Base-by-base conservation (phyloP, 2,113 vertebrate species). In the Colius striatus region DNA sequence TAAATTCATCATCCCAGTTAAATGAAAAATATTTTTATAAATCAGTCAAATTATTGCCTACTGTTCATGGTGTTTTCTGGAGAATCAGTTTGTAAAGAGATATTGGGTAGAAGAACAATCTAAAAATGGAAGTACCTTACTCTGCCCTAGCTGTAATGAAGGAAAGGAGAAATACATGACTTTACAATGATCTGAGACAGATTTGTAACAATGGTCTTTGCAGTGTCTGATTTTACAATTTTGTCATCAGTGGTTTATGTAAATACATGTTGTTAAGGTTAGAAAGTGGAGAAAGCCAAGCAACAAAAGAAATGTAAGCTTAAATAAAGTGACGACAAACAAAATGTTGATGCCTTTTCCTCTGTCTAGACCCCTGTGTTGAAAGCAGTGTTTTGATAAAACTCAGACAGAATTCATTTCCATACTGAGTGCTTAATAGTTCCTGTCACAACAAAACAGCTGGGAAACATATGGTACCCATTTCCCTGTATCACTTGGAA, bases 401-500 rank as follows among this genome's bases (percentile, higher is more conserved):
- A 96, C 96, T 96, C 96, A 98, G 97, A 98, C 97, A 98, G 97
- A 98, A 98, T 98, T 98, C 85, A 97, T 98, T 98, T 98, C 96
- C 97, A 98, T 97, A 96, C 95, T 96, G 96, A 77, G 45, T 90
- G 96, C 98, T 98, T 98, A 98, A 98, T 97, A 97, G 97, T 97
- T 97, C 96, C 97, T 98, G 98, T 98, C 97, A 98, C 97, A 97
- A 91, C 84, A 94, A 97, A 98, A 97, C 98, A 98, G 98, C 98
- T 98, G 98, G 96, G 91, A 96, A 98, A 97, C 98, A 98, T 98
- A 97, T 98, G 98, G 98, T 98, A 98, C 98, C 98, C 98, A 98
- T 98, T 98, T 98, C 96, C 96, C 97, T 98, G 94, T 98, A 98
- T 98, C 98, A 97, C 97, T 98, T 98, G 97, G 98, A 98, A 98